Conservation (phyloP, 2,888 invertebrate genomes). For the Erynnis tages region DNA sequence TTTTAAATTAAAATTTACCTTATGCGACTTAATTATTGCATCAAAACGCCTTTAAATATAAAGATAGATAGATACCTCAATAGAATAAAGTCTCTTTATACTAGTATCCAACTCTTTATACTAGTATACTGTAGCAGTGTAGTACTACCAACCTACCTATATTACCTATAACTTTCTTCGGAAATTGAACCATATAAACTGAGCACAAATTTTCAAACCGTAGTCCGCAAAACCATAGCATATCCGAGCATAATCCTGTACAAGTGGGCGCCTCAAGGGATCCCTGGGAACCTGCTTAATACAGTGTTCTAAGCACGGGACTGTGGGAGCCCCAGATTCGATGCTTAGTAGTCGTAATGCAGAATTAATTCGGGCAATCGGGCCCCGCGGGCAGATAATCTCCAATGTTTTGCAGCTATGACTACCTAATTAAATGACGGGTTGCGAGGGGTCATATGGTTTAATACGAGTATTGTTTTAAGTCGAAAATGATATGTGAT, state of each 20-base stretch:
- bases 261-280: conserved; percentile 71
- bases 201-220: conserved; percentile 16
- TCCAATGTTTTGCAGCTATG: conserved; percentile 40
- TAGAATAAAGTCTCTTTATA: too few species aligned
- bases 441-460: conserved; percentile 17
- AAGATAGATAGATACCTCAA: too few species aligned
- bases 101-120: too few species aligned
- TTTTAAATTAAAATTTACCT: too few species aligned
- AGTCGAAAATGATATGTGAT: too few species aligned
- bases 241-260: conserved; percentile 53
- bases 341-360: conserved; percentile 58
- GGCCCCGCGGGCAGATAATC: conserved; percentile 52
- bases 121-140: too few species aligned
- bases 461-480: conserved; percentile 22
- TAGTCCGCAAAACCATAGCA: conserved; percentile 30
- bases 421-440: conserved; percentile 25
- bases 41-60: too few species aligned
- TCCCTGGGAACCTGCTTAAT: conserved; percentile 63
- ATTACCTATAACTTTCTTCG: too few species aligned
- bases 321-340: conserved; percentile 38
- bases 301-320: conserved; percentile 43
- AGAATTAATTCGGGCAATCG: conserved; percentile 60
- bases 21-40: too few species aligned
- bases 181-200: conserved; percentile 45
- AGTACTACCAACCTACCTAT: too few species aligned